Conservation (phyloP, 1,140 invertebrate genomes). For the Chlorops oryzae region DNA sequence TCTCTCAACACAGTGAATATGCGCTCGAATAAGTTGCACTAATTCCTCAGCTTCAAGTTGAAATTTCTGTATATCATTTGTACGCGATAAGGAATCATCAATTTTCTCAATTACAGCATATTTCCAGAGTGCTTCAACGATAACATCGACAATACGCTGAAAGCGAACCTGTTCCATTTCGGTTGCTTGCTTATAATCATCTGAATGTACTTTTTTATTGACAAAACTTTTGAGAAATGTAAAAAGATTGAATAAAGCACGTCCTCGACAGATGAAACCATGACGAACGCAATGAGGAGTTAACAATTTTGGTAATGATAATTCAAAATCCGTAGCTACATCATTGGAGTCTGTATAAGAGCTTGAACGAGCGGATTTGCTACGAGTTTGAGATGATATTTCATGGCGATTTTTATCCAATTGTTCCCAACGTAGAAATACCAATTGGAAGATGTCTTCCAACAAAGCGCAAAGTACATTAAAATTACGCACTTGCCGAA, state of each 20-base stretch:
- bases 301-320: conserved; percentile 18
- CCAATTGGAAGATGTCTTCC: conserved; percentile 35
- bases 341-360: conserved; percentile 12
- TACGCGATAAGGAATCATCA: conserved; percentile 21
- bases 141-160: conserved; percentile 30
- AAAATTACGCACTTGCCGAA: conserved; percentile 31
- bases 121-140: conserved; percentile 39
- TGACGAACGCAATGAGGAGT: conserved; percentile 12
- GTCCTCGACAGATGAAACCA: conserved; percentile 36
- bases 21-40: conserved; percentile 31
- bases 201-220: conserved; percentile 39
- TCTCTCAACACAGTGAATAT: conserved; percentile 26
- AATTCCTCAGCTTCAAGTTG: conserved; percentile 32
- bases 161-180: conserved; percentile 27
- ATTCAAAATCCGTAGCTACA: conserved; percentile 7
- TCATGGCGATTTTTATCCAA: background rate
- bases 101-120: conserved; percentile 36
- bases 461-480: conserved; percentile 30
- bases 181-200: conserved; percentile 31
- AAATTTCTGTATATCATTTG: conserved; percentile 3
- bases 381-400: background rate
- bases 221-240: conserved; percentile 34
- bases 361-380: background rate
- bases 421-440: conserved; percentile 43
- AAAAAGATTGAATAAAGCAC: conserved; percentile 27